Conservation (phyloP, 2,797 vertebrate species). For the Cephalopachus bancanus region DNA sequence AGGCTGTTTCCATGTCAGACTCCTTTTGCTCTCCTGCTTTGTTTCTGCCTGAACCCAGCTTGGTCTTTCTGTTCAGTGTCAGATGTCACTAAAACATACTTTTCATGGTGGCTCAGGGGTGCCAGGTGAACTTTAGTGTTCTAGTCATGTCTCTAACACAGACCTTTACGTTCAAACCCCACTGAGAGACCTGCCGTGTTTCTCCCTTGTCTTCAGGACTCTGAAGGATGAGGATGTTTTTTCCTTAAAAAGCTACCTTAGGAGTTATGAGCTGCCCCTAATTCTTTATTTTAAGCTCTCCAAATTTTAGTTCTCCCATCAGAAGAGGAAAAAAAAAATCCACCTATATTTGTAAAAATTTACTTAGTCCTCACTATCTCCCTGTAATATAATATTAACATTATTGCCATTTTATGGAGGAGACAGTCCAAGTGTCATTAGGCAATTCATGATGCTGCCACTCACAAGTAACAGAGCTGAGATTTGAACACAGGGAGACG, state of each 20-base stretch:
- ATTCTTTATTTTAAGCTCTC: constrained; percentile 24
- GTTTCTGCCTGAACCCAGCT: not conserved
- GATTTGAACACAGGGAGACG: not conserved
- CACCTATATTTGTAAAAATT: not conserved
- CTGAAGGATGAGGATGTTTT: not conserved
- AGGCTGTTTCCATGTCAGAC: fast-evolving
- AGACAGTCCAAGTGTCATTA: not conserved
- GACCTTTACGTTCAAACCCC: not conserved
- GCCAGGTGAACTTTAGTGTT: not conserved
- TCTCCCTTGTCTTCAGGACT: not conserved
- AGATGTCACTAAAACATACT: not conserved
- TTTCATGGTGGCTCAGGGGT: not conserved
- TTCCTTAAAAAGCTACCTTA: not conserved
- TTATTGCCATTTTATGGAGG: not conserved
- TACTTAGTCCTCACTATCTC: not conserved
- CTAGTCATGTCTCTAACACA: not conserved
- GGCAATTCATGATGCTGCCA: not conserved
- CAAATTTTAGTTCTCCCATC: not conserved
- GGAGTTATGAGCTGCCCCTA: not conserved
- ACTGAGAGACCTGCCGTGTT: not conserved
- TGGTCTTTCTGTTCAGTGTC: not conserved
- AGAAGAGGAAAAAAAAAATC: not conserved
- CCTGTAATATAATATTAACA: not conserved
- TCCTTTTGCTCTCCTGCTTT: not conserved
- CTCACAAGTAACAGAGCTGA: not conserved